A percentile compares a stretch with the other conserved stretches of the same genome.
Conservation (phyloP, 2,888 invertebrate genomes). For the Spodoptera picta region DNA sequence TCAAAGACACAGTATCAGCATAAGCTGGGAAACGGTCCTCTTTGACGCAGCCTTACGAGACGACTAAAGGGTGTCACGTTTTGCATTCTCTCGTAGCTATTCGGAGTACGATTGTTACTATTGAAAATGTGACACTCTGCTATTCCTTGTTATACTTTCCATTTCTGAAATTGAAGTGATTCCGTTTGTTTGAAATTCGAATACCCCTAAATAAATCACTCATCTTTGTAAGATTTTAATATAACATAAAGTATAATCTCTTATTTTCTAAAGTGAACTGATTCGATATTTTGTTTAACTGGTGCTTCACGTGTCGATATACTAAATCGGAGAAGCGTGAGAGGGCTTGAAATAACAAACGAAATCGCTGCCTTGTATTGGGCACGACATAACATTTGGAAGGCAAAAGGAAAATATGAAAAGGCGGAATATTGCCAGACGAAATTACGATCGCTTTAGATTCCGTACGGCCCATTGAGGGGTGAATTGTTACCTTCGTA, state of each 20-base stretch:
- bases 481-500: slow-evolving; percentile 86
- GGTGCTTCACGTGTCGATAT: slow-evolving; percentile 81
- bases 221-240: background rate
- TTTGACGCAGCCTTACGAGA: slow-evolving; percentile 69
- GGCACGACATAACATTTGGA: slow-evolving; percentile 82
- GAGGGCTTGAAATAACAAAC: slow-evolving; percentile 85
- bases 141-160: slow-evolving; percentile 58
- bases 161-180: slow-evolving; percentile 38
- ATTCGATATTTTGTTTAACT: slow-evolving; percentile 77
- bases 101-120: slow-evolving; percentile 65
- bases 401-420: slow-evolving; percentile 86
- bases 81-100: slow-evolving; percentile 68
- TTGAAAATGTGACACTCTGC: slow-evolving; percentile 65
- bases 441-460: slow-evolving; percentile 88
- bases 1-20: slow-evolving; percentile 77
- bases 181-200: background rate
- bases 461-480: slow-evolving; percentile 84
- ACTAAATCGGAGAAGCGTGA: slow-evolving; percentile 80
- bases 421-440: slow-evolving; percentile 86
- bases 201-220: background rate
- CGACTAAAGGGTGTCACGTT: slow-evolving; percentile 73
- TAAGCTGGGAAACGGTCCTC: slow-evolving; percentile 71
- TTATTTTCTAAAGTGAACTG: slow-evolving; percentile 59
- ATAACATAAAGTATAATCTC: background rate
- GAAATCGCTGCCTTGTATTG: slow-evolving; percentile 84